These are phyloP conservation scores for Cinara cedri DNA, from an alignment of 2,888 invertebrate genomes.

Conservation along the genomic window DNA sequence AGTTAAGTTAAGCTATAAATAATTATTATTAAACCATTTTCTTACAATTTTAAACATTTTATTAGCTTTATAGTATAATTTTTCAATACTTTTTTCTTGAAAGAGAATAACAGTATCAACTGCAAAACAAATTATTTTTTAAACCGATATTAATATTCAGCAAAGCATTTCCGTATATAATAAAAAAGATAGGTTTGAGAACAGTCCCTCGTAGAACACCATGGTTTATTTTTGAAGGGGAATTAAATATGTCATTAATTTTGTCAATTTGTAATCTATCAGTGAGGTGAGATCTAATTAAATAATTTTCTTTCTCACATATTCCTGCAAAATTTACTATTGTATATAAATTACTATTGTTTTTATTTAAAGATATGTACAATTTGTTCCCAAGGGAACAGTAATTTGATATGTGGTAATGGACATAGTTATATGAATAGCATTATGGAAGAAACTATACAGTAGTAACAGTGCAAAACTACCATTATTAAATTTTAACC, in stretches of 20 bases:
- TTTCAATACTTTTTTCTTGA: background rate
- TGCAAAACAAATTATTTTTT: background rate
- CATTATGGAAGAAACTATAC: too few species aligned
- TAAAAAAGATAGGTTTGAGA: background rate
- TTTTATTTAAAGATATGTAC: too few species aligned
- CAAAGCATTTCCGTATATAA: background rate
- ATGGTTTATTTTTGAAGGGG: background rate
- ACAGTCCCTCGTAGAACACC: background rate
- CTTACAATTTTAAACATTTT: constrained; percentile 2
- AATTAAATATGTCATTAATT: background rate
- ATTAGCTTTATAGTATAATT: constrained; percentile 2
- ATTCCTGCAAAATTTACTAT: background rate
- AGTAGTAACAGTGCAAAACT: too few species aligned
- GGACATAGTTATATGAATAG: too few species aligned
- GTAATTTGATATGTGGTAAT: too few species aligned
- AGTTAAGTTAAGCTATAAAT: background rate
- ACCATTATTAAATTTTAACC: too few species aligned
- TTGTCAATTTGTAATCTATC: background rate
- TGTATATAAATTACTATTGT: too few species aligned
- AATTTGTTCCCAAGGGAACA: too few species aligned
- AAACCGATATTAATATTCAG: background rate
- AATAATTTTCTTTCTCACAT: background rate
- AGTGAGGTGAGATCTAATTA: background rate
- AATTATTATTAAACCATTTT: background rate
- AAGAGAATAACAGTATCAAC: background rate